Percentiles rank a stretch among this genome's conserved stretches.
Conservation (phyloP, 1,140 invertebrate species). For the Calycopis cecrops region DNA sequence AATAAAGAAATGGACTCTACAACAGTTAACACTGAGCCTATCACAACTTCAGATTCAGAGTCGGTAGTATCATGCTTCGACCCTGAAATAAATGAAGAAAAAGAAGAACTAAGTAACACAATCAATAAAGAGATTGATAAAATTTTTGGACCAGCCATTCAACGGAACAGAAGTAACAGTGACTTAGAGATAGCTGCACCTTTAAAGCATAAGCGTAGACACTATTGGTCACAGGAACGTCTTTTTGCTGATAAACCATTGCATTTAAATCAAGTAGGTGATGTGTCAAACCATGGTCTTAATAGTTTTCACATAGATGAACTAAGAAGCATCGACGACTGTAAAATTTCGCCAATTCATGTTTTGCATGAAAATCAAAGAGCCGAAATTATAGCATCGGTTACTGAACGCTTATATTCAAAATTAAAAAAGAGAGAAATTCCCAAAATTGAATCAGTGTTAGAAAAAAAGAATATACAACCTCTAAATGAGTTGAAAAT, state of each 20-base stretch:
- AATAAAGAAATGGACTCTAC: no score
- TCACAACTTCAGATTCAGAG: constrained; percentile 32
- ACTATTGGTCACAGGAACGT: constrained; percentile 69
- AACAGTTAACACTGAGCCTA: no score
- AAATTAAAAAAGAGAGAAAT: constrained; percentile 77
- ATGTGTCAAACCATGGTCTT: constrained; percentile 32
- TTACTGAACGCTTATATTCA: constrained; percentile 80
- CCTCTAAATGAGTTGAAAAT: constrained; percentile 72
- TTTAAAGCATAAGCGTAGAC: constrained; percentile 52
- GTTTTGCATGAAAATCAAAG: constrained; percentile 69
- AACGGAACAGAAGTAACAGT: constrained; percentile 63
- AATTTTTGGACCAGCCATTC: constrained; percentile 56
- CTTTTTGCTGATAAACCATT: constrained; percentile 40
- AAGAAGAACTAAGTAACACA: constrained; percentile 38
- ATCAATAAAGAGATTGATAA: constrained; percentile 66
- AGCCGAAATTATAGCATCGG: constrained; percentile 81
- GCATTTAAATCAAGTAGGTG: constrained; percentile 19
- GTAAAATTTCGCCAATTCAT: constrained; percentile 31
- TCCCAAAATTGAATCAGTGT: constrained; percentile 52
- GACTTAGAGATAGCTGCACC: constrained; percentile 60
- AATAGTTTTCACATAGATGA: constrained; percentile 37
- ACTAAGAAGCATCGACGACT: constrained; percentile 27
- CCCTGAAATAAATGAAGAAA: constrained; percentile 50
- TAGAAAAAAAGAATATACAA: constrained; percentile 60
- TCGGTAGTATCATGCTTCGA: constrained; percentile 46